phyloP scores from a whole-genome alignment of 2,797 vertebrate genomes.

The Eptatretus atami region DNA sequence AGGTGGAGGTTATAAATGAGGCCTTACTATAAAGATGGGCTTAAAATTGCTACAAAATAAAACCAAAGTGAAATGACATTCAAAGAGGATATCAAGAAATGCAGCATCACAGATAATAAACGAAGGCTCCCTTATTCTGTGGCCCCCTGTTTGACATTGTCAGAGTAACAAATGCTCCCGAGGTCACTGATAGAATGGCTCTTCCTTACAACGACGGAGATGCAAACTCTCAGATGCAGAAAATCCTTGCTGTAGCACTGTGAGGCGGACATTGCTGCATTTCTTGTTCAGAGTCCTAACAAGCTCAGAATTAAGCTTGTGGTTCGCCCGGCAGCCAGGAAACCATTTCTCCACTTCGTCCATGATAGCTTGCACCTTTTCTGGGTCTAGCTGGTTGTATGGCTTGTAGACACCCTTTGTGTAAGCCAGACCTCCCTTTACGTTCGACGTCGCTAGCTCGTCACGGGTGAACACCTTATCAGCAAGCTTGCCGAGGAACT shows the following conservation, averaged over 20 bases:
- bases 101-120: too few species aligned
- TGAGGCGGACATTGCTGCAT: constrained; percentile 2
- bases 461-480: constrained; percentile 1
- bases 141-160: too few species aligned
- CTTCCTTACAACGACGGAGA: too few species aligned
- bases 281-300: constrained; percentile 5
- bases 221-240: too few species aligned
- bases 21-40: too few species aligned
- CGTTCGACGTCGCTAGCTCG: constrained; percentile 4
- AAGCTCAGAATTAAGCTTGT: constrained; percentile 4
- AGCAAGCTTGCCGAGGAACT: constrained; percentile 4
- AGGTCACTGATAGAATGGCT: too few species aligned
- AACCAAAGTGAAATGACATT: background rate
- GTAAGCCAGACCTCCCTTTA: constrained; percentile 4
- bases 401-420: constrained; percentile 5
- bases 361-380: constrained; percentile 4
- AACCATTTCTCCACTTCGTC: constrained; percentile 3
- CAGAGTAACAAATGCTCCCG: too few species aligned
- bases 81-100: background rate
- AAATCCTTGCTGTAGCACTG: background rate
- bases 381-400: constrained; percentile 4
- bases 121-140: too few species aligned
- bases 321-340: constrained; percentile 4
- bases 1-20: too few species aligned
- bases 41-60: too few species aligned